Base-by-base conservation (phyloP, 2,797 vertebrate species). In the Ibycter americanus region DNA sequence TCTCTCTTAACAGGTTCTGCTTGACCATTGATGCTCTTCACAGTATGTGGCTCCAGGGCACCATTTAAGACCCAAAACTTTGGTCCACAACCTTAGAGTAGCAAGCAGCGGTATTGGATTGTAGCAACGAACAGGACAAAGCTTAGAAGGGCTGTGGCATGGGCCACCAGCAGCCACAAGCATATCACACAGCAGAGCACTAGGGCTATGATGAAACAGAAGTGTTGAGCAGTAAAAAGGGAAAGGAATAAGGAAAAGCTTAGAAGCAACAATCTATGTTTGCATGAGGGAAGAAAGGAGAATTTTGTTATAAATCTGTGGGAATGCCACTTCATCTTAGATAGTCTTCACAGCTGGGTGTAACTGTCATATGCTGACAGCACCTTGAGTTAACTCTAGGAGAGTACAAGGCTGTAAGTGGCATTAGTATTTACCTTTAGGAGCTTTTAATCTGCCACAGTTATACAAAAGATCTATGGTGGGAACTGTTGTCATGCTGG, bases 211-310 rank as follows among this genome's bases (percentile, higher is more conserved):
- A 46, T 12, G 16, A 85, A 59, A 86, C 5, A 25, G 8, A 58
- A 83, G 5, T 3, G 8, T 9, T 70, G 8, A 38, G 22, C 31
- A 40, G 49, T 14, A 21, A n/a, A 74, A 76, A 44, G 5, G 8
- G 25, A 71, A 91, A 86, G 34, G 31, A 70, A 44, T 21, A 73
- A 70, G 13, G 23, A 80, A 86, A 73, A 52, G 2, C 11, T 67
- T n/a, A 25, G 47, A 80, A 83, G n/a, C 5, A 72, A 8, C 9
- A 25, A 11, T 9, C 31, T 66, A 12, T 0, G 0, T 6, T n/a
- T 56, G 31, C 2, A 3, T 20, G 47, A 80, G 16, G 58, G 27
- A 63, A 83, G 47, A 56, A 88, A 73, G 6, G 12, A 89, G 46
- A 76, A 34, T 4, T 27, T 54, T 51, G 4, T 63, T 32, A 19